Base-by-base conservation (phyloP, 2,888 invertebrate genomes). In the Lottia gigantea region DNA sequence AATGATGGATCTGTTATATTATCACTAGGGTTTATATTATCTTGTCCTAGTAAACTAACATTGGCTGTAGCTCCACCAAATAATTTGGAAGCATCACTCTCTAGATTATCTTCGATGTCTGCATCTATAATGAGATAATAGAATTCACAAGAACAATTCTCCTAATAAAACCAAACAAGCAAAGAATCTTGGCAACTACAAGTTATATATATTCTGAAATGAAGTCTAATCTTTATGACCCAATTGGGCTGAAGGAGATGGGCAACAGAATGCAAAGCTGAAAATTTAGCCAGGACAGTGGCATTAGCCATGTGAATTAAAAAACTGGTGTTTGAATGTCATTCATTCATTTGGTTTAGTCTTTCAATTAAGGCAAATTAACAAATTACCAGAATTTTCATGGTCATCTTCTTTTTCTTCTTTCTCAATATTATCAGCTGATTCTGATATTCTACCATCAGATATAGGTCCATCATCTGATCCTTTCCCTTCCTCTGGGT, bases 101-200 rank as follows among this genome's bases (percentile, higher is more conserved):
- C 88, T 25, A 85, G 68, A 76, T 88, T 88, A 74, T 89, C 89
- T 71, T 89, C 89, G 25, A 88, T 80, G 78, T 88, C 88, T 65
- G 88, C 88, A 84, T 89, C 88, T 86, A 73, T 26, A 71, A 71
- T 31, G 47, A 23, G 68, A 66, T 67, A 61, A 19, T 66, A 47
- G 23, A 66, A 14, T 31, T 31, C 31, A 31, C 3, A 31, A 31
- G 31, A n/a, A 31, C 31, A 31, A 31, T 3, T 31, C 31, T 31
- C 31, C 2, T 31, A 31, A 31, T 3, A 31, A 31, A 31, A 31
- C 31, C 6, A 31, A 31, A 31, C 31, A 31, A 31, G 6, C 31
- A 31, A 3, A 31, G 3, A 31, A n/a, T n/a, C n/a, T n/a, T n/a
- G n/a, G n/a, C n/a, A n/a, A n/a, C n/a, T n/a, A n/a, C n/a, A n/a